Evolutionary conservation across 2,113 vertebrate genomes (phyloP).

Genomic region (Erinaceus europaeus): DNA sequence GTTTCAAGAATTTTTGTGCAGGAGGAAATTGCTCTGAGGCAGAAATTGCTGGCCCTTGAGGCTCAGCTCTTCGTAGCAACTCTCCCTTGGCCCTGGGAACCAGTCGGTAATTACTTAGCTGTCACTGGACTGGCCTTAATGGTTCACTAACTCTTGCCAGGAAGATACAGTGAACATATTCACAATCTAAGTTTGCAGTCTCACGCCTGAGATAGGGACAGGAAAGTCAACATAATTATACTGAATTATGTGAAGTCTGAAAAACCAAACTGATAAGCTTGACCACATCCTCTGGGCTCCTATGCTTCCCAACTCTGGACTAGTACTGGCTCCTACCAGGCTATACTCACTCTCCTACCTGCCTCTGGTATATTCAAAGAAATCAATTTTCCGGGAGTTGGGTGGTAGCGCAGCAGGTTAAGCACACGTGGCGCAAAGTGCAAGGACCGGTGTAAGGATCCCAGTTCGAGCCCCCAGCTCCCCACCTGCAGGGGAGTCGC

Average conservation of each 20-base stretch:
- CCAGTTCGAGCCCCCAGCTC: no score
- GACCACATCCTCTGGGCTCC: background rate
- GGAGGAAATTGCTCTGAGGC: background rate
- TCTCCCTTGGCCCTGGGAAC: background rate
- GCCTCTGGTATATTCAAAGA: background rate
- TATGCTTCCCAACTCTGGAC: background rate
- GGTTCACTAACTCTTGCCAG: no score
- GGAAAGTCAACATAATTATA: background rate
- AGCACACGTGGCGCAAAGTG: no score
- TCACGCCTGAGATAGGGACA: background rate
- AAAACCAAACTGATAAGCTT: background rate
- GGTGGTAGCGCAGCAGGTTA: no score
- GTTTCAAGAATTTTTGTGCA: background rate
- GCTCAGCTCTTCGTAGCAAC: background rate
- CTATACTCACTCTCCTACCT: background rate
- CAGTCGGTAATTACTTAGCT: background rate
- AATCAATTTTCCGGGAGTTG: background rate
- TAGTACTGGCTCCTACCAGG: background rate
- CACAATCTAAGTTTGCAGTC: background rate
- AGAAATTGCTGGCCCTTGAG: background rate
- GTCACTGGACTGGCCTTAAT: background rate
- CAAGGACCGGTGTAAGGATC: no score
- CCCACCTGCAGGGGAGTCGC: no score
- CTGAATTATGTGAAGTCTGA: background rate
- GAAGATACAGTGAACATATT: accelerated